Percentiles rank a stretch among this genome's conserved stretches.
phyloP scores from a whole-genome alignment of 1,140 invertebrate species.

The Stegodyphus dumicola region DNA sequence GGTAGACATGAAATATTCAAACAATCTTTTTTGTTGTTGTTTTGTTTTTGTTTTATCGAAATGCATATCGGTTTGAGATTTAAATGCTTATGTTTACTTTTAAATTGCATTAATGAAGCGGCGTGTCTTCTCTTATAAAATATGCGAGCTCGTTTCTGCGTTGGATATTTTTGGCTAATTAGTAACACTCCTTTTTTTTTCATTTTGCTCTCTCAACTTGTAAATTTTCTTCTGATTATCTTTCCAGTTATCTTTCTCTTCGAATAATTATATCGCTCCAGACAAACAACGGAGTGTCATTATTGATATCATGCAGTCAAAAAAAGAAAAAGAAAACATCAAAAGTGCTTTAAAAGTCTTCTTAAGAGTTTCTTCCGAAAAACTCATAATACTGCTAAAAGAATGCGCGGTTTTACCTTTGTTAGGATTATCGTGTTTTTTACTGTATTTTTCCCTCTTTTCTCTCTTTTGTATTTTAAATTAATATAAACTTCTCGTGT shows the following conservation, averaged over 20 bases:
- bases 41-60: slow-evolving; percentile 34
- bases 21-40: slow-evolving; percentile 7
- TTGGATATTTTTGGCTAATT: slow-evolving; percentile 49
- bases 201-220: slow-evolving; percentile 32
- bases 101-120: slow-evolving; percentile 61
- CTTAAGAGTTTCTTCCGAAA: slow-evolving; percentile 47
- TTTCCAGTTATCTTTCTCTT: slow-evolving; percentile 49
- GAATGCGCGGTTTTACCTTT: slow-evolving; percentile 59
- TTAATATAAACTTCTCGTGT: slow-evolving; percentile 58
- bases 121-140: slow-evolving; percentile 53
- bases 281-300: slow-evolving; percentile 52
- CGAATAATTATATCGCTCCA: slow-evolving; percentile 52
- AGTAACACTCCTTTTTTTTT: slow-evolving; percentile 19
- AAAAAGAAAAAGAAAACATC: slow-evolving; percentile 33
- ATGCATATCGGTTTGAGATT: slow-evolving; percentile 57
- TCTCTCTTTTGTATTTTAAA: slow-evolving; percentile 61
- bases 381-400: slow-evolving; percentile 51
- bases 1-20: slow-evolving; percentile 56
- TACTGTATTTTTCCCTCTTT: slow-evolving; percentile 24
- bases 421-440: slow-evolving; percentile 46
- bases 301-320: slow-evolving; percentile 54
- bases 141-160: slow-evolving; percentile 36
- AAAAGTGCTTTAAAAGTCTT: slow-evolving; percentile 60
- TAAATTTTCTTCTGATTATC: slow-evolving; percentile 61
- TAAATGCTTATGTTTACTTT: slow-evolving; percentile 60